These are phyloP conservation scores for Neofelis nebulosa DNA, from an alignment of 2,113 vertebrate genomes.

Conservation along the genomic window DNA sequence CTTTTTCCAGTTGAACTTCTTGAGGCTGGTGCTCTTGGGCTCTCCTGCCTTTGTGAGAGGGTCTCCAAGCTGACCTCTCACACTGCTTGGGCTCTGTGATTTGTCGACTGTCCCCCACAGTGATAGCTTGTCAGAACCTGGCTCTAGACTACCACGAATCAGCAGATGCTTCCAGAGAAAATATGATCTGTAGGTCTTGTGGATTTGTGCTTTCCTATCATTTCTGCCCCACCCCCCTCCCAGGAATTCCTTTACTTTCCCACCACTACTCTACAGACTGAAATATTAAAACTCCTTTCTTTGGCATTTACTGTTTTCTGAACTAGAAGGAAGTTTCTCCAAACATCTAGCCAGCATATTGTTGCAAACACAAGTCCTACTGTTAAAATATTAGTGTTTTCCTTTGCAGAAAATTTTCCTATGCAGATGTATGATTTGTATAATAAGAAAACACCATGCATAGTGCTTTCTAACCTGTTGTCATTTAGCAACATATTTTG, in stretches of 20 bases:
- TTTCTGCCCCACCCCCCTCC: not conserved
- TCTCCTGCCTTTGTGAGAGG: not conserved
- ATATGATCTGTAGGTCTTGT: not conserved
- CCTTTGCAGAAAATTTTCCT: slow-evolving; percentile 7
- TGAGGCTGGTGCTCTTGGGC: not conserved
- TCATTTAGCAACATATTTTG: slow-evolving; percentile 52
- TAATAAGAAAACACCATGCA: not conserved
- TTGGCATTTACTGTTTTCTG: not conserved
- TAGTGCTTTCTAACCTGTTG: not conserved
- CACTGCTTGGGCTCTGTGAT: not conserved
- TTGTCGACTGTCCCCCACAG: not conserved
- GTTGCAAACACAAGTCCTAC: slow-evolving; percentile 2
- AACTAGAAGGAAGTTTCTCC: slow-evolving; percentile 32
- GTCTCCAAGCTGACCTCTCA: not conserved
- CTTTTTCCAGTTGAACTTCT: slow-evolving; percentile 5
- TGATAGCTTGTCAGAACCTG: not conserved
- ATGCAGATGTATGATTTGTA: not conserved
- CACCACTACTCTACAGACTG: not conserved
- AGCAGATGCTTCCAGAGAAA: not conserved
- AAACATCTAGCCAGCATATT: not conserved
- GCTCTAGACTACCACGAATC: not conserved
- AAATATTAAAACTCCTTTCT: not conserved
- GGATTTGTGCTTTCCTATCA: slow-evolving; percentile 14
- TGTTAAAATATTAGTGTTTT: slow-evolving; percentile 24
- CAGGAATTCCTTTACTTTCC: slow-evolving; percentile 24